Percentiles rank a stretch among this genome's conserved stretches.
Conservation (phyloP, 2,797 vertebrate genomes). For the Tinamus major region DNA sequence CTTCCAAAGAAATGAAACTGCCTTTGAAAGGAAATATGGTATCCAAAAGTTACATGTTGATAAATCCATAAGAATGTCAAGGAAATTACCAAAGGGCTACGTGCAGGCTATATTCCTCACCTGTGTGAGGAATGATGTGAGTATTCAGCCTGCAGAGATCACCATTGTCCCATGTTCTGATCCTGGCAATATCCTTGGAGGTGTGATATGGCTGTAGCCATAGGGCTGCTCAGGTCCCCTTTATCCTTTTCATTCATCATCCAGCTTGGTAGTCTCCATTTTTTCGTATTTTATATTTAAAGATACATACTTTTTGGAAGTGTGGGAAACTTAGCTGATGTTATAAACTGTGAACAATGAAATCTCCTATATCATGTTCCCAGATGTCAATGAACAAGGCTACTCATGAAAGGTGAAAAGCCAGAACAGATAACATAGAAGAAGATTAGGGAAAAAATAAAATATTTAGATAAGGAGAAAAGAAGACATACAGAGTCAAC, state of each 20-base stretch:
- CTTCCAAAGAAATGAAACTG: constrained; percentile 50
- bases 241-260: neutral
- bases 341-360: neutral
- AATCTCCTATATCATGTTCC: neutral
- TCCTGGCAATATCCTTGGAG: neutral
- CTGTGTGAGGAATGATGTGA: neutral
- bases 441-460: neutral
- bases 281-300: too few species aligned
- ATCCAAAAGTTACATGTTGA: neutral
- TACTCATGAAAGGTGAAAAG: neutral
- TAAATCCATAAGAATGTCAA: neutral
- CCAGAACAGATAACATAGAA: neutral
- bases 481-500: neutral
- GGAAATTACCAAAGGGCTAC: neutral
- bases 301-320: neutral
- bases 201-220: neutral
- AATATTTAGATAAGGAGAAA: neutral
- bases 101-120: neutral
- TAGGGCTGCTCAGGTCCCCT: neutral
- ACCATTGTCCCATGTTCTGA: neutral
- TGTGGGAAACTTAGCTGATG: neutral
- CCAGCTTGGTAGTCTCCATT: neutral
- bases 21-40: constrained; percentile 48
- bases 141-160: neutral
- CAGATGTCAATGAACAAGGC: too few species aligned